Evolutionary conservation across 1,140 invertebrate species (phyloP).

Genomic region (Proctacanthus coquilletti): DNA sequence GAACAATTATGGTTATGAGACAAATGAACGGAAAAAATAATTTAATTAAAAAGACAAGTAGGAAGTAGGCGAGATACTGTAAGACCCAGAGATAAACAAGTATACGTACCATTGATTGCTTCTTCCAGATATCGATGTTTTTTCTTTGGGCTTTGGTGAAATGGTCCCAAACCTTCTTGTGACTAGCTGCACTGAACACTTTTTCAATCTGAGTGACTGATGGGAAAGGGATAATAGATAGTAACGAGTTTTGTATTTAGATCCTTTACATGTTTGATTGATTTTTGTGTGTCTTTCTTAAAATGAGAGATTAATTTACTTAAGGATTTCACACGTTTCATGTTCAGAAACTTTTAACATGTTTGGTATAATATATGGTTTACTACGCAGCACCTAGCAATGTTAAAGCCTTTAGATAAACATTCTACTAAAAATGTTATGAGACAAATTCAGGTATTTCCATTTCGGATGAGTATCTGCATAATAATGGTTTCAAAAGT

Average conservation of each 20-base stretch:
- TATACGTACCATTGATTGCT: slow-evolving; percentile 86
- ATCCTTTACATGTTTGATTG: slow-evolving; percentile 8
- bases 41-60: slow-evolving; percentile 8
- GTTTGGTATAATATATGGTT: too few species aligned
- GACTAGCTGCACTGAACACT: slow-evolving; percentile 82
- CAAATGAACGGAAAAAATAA: slow-evolving; percentile 6
- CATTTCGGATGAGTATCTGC: too few species aligned
- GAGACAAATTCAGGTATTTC: too few species aligned
- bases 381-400: too few species aligned
- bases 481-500: too few species aligned
- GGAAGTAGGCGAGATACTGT: too few species aligned
- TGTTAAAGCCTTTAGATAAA: too few species aligned
- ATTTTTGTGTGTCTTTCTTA: slow-evolving; percentile 22
- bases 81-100: too few species aligned
- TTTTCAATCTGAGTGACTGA: slow-evolving; percentile 96
- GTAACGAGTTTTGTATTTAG: slow-evolving; percentile 10
- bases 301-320: slow-evolving; percentile 7
- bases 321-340: slow-evolving; percentile 12
- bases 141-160: slow-evolving; percentile 96
- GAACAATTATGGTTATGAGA: too few species aligned
- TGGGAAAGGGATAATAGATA: slow-evolving; percentile 24
- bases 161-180: slow-evolving; percentile 98
- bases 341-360: too few species aligned
- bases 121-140: slow-evolving; percentile 96
- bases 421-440: too few species aligned